Base-by-base conservation (phyloP, 2,888 invertebrate genomes). In the Drosophila cognata region DNA sequence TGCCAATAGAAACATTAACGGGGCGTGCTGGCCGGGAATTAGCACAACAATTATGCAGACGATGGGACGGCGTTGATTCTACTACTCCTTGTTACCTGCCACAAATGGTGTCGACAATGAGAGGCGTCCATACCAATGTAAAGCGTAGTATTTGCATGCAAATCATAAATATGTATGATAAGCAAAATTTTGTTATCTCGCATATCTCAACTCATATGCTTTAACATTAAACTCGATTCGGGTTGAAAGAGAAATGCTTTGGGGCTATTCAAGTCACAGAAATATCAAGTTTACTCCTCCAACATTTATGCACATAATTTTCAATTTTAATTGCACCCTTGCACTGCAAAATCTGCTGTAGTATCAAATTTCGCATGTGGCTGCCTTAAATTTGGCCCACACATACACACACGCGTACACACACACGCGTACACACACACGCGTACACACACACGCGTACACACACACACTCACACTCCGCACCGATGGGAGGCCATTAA, bases 1-100 rank as follows among this genome's bases (percentile, higher is more conserved):
- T 87, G 87, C 90, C 90, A 87, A 87, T 87, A 70, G 81, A 87
- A 78, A 79, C 89, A 87, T 90, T 87, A 90, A 90, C 79, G 71
- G 86, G 90, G 90, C 89, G 86, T 86, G 83, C 88, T 79, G 77
- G 73, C 78, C 60, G 72, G 89, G 74, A 86, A 88, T 86, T 88
- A 86, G 90, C 91, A 90, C 84, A 89, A 83, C 77, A 84, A 80
- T 81, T 82, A 79, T 81, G 81, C 90, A 76, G 74, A 76, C 79
- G 74, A 77, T 18, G 63, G 63, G 66, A 53, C 60, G 72, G 46
- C 63, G 66, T 62, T 46, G 64, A 75, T 75, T 75, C 60, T 36
- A 33, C 38, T 43, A 33, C 38, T 43, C 55, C 67, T 60, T 63
- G 61, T n/a, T 55, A 51, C 71, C 57, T 52, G 62, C 43, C 35